Conservation (phyloP, 2,113 vertebrate genomes). For the Spea bombifrons region DNA sequence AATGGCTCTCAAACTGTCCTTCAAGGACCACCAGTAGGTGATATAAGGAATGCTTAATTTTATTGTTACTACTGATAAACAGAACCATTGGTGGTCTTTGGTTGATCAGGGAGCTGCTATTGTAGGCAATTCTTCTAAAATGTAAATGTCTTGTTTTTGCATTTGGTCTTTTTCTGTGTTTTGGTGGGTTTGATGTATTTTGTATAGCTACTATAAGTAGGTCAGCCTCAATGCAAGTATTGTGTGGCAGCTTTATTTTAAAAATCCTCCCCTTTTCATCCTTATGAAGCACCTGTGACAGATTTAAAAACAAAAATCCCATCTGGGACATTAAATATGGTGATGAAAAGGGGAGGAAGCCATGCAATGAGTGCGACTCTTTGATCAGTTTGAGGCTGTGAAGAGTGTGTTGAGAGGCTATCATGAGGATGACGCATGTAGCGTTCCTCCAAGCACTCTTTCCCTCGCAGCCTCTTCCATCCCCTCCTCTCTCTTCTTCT, state of each 20-base stretch:
- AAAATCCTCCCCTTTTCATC: neutral
- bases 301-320: neutral
- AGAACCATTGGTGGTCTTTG: too few species aligned
- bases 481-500: slow-evolving; percentile 45
- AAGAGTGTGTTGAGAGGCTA: slow-evolving; percentile 12
- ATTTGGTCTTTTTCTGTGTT: too few species aligned
- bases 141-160: too few species aligned
- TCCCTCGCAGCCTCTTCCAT: neutral
- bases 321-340: neutral
- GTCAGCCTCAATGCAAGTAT: neutral
- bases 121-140: too few species aligned
- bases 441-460: slow-evolving; percentile 32
- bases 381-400: neutral
- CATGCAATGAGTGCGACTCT: neutral
- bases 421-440: slow-evolving; percentile 22
- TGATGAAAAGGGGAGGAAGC: neutral
- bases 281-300: neutral
- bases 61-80: too few species aligned
- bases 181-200: too few species aligned
- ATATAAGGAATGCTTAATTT: too few species aligned
- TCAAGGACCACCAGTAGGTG: too few species aligned
- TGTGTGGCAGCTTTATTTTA: neutral
- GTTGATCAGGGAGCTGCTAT: too few species aligned
- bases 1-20: too few species aligned
- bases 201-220: too few species aligned